Base-by-base conservation (phyloP, 2,113 vertebrate genomes). In the Neolamprologus devosi region DNA sequence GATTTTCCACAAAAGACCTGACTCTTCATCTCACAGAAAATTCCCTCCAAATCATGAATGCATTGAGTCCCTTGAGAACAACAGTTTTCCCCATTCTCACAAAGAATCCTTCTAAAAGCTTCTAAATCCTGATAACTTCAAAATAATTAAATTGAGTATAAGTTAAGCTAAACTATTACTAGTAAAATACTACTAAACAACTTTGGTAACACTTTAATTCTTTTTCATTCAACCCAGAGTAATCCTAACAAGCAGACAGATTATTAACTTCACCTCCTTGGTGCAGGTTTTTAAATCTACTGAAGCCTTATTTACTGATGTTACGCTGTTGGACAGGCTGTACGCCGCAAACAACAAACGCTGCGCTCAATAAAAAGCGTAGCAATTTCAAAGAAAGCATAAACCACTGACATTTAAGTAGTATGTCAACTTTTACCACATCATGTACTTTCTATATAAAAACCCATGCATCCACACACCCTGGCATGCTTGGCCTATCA, bases 261-360 rank as follows among this genome's bases (percentile, higher is more conserved):
- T 49, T 49, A 19, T 30, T 47, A 78, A 65, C 42, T 19, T 28
- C 9, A 47, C 68, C 3, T 75, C 9, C 23, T 75, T 45, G 21
- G 7, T 28, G 40, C 9, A 75, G 42, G 9, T 47, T 75, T 73
- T 75, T 28, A 75, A 47, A 35, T 47, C 21, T 73, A 26, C 21
- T 17, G 68, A 73, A 73, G 37, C 23, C 21, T 30, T 47, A 49
- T 8, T 30, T 28, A 78, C 23, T n/a, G 23, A 49, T 0, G 70
- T 6, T 45, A 0, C 0, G 0, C 63, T 68, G 60, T 21, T 42
- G 1, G 65, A 42, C 78, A 55, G 75, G n/a, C 78, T 80, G 12
- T 40, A 11, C 2, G 3, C 1, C 1, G 0, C 26, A 5, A 80
- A 26, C 51, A 26, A 17, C 70, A 47, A 45, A 75, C 1, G 0